Evolutionary conservation across 2,113 vertebrate genomes (phyloP).

Genomic region (Corydoras sp.): DNA sequence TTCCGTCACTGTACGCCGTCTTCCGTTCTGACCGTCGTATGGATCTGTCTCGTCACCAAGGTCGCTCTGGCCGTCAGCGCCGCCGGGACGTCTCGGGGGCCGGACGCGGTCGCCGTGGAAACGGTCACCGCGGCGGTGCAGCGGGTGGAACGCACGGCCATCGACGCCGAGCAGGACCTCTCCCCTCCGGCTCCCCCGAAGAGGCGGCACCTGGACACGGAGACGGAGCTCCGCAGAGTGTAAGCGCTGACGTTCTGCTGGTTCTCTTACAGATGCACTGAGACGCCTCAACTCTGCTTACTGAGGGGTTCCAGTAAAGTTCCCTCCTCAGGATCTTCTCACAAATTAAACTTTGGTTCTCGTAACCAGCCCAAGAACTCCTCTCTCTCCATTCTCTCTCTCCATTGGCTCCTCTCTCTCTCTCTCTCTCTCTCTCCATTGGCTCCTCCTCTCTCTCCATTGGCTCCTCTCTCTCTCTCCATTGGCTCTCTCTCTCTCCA

Average conservation of each 20-base stretch:
- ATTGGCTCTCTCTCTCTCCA: too few species aligned
- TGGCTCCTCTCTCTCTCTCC: too few species aligned
- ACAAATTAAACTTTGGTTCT: too few species aligned
- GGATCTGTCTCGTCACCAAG: conserved; percentile 53
- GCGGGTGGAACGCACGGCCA: conserved; percentile 40
- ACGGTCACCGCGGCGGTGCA: conserved; percentile 51
- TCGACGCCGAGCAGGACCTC: conserved; percentile 64
- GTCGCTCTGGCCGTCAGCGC: conserved; percentile 81
- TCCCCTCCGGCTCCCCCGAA: conserved; percentile 77
- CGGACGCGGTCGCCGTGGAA: conserved; percentile 66
- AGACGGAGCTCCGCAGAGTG: conserved; percentile 75
- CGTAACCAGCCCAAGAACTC: too few species aligned
- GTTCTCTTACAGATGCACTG: too few species aligned
- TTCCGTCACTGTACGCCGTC: neutral
- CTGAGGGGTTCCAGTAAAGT: too few species aligned
- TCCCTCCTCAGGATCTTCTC: too few species aligned
- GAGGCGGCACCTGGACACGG: conserved; percentile 78
- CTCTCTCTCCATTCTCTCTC: too few species aligned
- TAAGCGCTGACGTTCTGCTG: conserved; percentile 54
- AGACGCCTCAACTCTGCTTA: too few species aligned
- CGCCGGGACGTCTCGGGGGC: conserved; percentile 67
- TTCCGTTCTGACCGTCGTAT: neutral
- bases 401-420: too few species aligned
- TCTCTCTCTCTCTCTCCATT: too few species aligned
- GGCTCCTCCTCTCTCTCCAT: too few species aligned